Conservation (phyloP, 2,113 vertebrate genomes). For the Syrrhaptes paradoxus region DNA sequence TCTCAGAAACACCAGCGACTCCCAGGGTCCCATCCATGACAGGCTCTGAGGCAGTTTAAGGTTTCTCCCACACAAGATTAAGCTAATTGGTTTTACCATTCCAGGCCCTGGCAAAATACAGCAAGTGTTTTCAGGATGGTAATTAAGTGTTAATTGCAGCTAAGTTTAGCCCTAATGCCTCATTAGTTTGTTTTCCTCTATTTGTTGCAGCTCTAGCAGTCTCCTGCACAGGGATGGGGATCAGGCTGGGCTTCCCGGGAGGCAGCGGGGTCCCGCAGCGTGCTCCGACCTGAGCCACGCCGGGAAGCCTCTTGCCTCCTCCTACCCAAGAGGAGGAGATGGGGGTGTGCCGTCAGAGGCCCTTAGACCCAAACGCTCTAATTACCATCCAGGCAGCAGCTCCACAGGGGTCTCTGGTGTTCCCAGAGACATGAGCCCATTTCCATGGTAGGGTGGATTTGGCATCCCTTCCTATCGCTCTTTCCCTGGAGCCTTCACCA, state of each 20-base stretch:
- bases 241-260: not conserved
- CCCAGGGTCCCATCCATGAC: not conserved
- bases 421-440: not conserved
- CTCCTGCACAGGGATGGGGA: not conserved
- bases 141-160: constrained; percentile 69
- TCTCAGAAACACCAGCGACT: not conserved
- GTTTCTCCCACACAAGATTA: constrained; percentile 32
- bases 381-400: not conserved
- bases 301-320: not conserved
- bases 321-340: not conserved
- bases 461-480: not conserved
- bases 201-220: constrained; percentile 32
- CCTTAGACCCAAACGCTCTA: too few species aligned
- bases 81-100: constrained; percentile 56
- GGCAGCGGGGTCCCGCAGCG: not conserved
- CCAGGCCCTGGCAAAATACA: constrained; percentile 42
- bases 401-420: not conserved
- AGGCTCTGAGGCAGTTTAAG: not conserved
- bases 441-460: not conserved
- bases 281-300: not conserved
- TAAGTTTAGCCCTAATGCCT: constrained; percentile 70
- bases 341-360: not conserved
- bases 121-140: constrained; percentile 58
- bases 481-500: not conserved
- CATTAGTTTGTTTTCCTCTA: constrained; percentile 69